phyloP scores from a whole-genome alignment of 2,113 vertebrate genomes.

The Macrotis lagotis region DNA sequence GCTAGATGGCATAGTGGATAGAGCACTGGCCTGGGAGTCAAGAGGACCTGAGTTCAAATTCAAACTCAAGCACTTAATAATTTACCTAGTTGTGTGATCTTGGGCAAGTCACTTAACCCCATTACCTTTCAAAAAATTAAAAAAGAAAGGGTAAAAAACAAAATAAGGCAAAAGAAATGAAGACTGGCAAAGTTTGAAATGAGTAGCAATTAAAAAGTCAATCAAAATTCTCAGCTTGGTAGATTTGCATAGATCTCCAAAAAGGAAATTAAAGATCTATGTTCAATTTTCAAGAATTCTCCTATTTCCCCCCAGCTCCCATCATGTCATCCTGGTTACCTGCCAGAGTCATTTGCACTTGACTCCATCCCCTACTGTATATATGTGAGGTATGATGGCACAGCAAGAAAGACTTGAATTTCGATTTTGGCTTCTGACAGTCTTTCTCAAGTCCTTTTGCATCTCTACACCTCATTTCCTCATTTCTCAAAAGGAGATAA shows the following conservation, averaged over 20 bases:
- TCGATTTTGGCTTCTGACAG: neutral
- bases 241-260: neutral
- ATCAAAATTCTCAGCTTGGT: neutral
- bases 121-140: no score
- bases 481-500: neutral
- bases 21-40: no score
- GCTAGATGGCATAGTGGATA: no score
- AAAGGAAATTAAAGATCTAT: neutral
- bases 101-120: no score
- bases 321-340: neutral
- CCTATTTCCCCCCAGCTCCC: neutral
- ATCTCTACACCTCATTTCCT: neutral
- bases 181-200: neutral
- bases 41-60: no score
- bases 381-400: neutral
- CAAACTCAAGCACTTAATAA: no score
- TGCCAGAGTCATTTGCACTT: neutral
- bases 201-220: neutral
- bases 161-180: neutral
- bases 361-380: neutral
- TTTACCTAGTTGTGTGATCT: no score
- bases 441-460: neutral
- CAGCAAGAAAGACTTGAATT: neutral
- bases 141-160: no score
- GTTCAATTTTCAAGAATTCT: neutral